Percentiles rank a stretch among this genome's conserved stretches.
Conservation (phyloP, 2,797 vertebrate genomes). For the Tapirus indicus region DNA sequence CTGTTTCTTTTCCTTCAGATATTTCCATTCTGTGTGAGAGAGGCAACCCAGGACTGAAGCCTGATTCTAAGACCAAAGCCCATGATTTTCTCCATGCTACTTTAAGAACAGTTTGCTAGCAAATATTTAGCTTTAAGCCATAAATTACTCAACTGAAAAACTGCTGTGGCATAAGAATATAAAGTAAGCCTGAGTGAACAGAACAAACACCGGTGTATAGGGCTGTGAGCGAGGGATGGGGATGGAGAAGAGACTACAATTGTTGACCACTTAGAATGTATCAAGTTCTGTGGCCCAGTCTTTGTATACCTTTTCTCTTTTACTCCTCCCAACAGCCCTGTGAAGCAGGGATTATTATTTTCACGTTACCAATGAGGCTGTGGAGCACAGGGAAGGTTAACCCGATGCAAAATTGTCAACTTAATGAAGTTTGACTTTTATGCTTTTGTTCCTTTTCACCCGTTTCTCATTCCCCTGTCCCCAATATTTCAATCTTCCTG, state of each 20-base stretch:
- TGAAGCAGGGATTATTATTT: background rate
- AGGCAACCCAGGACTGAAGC: background rate
- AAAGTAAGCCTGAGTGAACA: conserved; percentile 28
- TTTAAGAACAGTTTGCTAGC: conserved; percentile 13
- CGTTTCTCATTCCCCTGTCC: background rate
- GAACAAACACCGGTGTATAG: background rate
- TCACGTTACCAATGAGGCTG: background rate
- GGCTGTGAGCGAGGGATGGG: background rate
- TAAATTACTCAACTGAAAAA: conserved; percentile 45
- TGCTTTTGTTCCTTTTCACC: background rate
- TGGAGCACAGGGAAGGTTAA: background rate
- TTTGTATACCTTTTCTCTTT: background rate
- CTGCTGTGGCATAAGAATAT: background rate
- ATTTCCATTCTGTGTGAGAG: background rate
- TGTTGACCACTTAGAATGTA: background rate
- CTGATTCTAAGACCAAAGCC: background rate
- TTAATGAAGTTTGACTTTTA: background rate
- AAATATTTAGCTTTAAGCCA: conserved; percentile 45
- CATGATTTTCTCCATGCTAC: background rate
- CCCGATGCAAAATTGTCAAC: background rate
- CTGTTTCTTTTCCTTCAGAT: background rate
- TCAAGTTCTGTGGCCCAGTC: background rate
- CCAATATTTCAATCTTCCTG: background rate
- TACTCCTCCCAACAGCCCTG: background rate
- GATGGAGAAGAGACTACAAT: background rate